Evolutionary conservation across 2,113 vertebrate species (phyloP), one percentile per base, ranked within the genome.

Genomic region (Myiagra hebetior): DNA sequence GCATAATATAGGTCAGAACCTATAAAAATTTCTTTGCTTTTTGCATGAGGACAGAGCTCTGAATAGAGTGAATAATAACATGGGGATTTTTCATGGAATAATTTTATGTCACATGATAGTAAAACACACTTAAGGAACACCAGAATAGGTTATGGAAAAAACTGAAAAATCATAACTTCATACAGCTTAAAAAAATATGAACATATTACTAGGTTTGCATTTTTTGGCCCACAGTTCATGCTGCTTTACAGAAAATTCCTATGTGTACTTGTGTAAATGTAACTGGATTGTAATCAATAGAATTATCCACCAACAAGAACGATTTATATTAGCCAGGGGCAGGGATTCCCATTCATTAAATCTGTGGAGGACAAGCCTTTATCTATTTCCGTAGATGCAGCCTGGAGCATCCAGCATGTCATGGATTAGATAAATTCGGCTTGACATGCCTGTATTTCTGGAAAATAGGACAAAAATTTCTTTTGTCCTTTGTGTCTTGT

Each of bases 341-440:
- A 94, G 95, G 90, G 91, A 95, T 95, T 95, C 93, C 95, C 92
- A 90, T 92, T 94, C 92, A 88, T 85, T 96, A 69, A 91, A 85
- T 84, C 50, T 68, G 82, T 63, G 55, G 90, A 94, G 95, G 82
- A 94, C 89, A 80, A 86, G 92, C 87, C 95, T 96, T 95, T 90
- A 77, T 95, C 70, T 92, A 39, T 91, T 93, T 93, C 56, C 0
- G 0, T 81, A 68, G 68, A 95, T 92, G 60, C 65, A 88, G 92
- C 90, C 93, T 84, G 88, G 37, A 97, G 94, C 90, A 63, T 59
- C 82, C 59, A 84, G 17, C 59, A 59, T 95, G 88, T 93, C 86
- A 86, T 63, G 69, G 52, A 63, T 88, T 86, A 88, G 68, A 88
- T 63, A 92, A 94, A 95, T 92, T 75, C 31, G 31, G 64, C 28